Conservation (phyloP, 2,797 vertebrate genomes). For the Moxostoma hubbsi region DNA sequence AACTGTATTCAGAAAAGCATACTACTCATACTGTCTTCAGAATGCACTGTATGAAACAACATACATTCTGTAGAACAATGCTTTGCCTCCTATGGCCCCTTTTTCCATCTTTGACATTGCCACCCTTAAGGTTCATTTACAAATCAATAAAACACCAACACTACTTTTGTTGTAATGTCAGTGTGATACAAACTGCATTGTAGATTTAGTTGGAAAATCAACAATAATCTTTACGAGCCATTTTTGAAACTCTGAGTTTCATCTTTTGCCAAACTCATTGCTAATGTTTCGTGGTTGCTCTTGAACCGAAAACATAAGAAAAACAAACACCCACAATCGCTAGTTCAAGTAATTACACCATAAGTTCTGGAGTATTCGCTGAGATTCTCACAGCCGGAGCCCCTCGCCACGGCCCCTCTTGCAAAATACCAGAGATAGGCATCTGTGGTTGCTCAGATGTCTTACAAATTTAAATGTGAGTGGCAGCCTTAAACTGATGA, state of each 20-base stretch:
- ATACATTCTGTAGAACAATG: too few species aligned
- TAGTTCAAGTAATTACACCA: constrained; percentile 29
- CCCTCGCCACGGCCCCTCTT: constrained; percentile 53
- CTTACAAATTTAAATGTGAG: constrained; percentile 62
- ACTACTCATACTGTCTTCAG: neutral
- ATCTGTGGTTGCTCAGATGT: constrained; percentile 63
- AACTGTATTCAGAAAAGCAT: neutral
- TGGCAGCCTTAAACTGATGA: constrained; percentile 47
- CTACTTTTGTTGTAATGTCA: neutral
- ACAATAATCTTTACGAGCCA: neutral
- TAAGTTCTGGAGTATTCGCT: constrained; percentile 41
- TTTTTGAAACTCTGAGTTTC: constrained; percentile 14
- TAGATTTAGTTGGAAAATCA: neutral
- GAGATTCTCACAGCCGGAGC: constrained; percentile 60
- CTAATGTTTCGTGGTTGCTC: constrained; percentile 39
- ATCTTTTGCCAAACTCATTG: constrained; percentile 6
- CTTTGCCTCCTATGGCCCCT: too few species aligned
- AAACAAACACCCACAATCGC: constrained; percentile 25
- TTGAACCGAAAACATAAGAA: constrained; percentile 20
- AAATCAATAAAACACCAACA: neutral
- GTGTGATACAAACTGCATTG: constrained; percentile 12
- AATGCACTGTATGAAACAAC: too few species aligned
- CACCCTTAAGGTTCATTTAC: neutral
- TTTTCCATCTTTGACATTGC: too few species aligned
- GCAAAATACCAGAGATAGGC: constrained; percentile 64